A percentile compares a stretch with the other conserved stretches of the same genome.
Conservation (phyloP, 2,797 vertebrate species). For the Mus minutoides region DNA sequence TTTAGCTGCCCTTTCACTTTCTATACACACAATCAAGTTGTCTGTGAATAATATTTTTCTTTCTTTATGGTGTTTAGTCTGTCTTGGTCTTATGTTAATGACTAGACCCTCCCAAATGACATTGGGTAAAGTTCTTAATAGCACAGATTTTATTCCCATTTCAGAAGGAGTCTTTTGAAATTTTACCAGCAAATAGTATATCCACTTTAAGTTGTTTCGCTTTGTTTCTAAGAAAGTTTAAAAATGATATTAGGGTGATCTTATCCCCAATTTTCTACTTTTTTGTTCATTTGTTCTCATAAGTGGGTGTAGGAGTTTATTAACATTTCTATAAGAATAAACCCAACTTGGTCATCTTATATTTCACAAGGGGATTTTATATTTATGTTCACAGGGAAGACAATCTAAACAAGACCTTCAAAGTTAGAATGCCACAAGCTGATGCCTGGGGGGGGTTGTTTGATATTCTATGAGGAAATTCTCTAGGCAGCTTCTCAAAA, state of each 20-base stretch:
- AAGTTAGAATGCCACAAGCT: neutral
- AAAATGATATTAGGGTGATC: neutral
- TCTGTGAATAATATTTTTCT: neutral
- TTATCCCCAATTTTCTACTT: neutral
- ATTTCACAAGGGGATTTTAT: neutral
- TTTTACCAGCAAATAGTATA: neutral
- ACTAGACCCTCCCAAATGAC: neutral
- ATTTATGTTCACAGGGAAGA: neutral
- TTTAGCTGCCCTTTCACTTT: neutral
- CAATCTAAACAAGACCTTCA: neutral
- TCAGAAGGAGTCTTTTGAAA: constrained; percentile 12
- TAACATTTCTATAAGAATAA: constrained; percentile 25
- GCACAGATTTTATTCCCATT: neutral
- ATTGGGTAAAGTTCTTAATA: neutral
- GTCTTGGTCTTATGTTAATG: neutral
- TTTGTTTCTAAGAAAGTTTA: neutral
- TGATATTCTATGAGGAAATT: neutral
- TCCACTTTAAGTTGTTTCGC: neutral
- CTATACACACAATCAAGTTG: neutral
- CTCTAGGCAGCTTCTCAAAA: neutral
- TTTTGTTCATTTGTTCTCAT: constrained; percentile 27
- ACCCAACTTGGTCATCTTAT: neutral
- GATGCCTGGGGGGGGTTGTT: neutral
- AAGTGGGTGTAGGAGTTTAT: neutral
- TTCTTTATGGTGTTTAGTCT: neutral